phyloP scores from a whole-genome alignment of 1,140 invertebrate species.

The Pseudachorutes palmiensis region DNA sequence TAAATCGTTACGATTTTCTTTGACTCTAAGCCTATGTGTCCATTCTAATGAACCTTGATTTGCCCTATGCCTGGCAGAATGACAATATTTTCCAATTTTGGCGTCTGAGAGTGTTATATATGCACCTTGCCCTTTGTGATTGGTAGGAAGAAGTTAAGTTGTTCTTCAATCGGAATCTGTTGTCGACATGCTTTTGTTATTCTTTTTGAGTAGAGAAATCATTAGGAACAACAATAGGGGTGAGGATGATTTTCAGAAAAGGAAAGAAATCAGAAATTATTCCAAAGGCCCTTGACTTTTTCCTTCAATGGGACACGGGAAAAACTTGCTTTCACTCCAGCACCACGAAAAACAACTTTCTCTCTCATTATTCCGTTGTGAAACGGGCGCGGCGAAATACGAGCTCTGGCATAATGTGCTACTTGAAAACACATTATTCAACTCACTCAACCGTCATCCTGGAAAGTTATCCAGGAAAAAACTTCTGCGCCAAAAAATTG shows the following conservation, averaged over 20 bases:
- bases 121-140: too few species aligned
- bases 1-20: too few species aligned
- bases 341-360: background rate
- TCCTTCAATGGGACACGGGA: background rate
- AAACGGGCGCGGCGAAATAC: background rate
- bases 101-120: background rate
- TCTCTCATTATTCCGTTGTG: background rate
- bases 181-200: background rate
- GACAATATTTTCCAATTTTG: too few species aligned
- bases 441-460: background rate
- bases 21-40: too few species aligned
- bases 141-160: too few species aligned
- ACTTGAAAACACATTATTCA: slow-evolving; percentile 9
- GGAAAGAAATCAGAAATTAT: too few species aligned
- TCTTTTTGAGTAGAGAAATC: background rate
- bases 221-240: background rate
- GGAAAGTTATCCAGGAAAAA: too few species aligned
- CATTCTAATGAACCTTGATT: too few species aligned
- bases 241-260: too few species aligned
- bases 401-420: background rate
- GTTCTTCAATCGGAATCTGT: background rate
- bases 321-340: background rate
- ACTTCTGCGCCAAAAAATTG: too few species aligned
- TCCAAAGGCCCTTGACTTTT: background rate
- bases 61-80: too few species aligned